Evolutionary conservation across 2,113 vertebrate genomes (phyloP).

Genomic region (Sula dactylatra): DNA sequence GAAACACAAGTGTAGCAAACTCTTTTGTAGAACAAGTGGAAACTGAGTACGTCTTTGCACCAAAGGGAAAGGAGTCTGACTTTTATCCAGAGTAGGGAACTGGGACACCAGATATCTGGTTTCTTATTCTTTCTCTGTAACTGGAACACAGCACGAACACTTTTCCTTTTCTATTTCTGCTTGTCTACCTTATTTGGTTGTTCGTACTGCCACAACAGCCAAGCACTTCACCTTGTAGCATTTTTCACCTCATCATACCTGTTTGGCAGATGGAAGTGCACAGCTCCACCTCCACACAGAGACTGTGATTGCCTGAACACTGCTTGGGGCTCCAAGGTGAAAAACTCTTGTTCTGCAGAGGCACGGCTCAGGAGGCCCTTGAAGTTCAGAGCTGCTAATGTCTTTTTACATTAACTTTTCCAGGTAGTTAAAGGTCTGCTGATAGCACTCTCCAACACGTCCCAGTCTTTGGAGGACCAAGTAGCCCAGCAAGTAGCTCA

Average conservation of each 20-base stretch:
- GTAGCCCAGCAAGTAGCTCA: not conserved
- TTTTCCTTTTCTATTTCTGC: not conserved
- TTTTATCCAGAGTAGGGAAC: not conserved
- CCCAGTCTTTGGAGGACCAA: not conserved
- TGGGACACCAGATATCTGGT: not conserved
- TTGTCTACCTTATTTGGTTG: not conserved
- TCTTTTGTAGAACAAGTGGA: not conserved
- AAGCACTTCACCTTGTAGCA: accelerated
- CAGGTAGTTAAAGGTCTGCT: not conserved
- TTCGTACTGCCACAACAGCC: not conserved
- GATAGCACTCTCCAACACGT: not conserved
- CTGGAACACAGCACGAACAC: not conserved
- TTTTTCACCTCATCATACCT: not conserved
- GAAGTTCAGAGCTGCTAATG: not conserved
- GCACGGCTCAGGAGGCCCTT: not conserved
- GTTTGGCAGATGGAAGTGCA: not conserved
- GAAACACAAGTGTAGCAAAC: not conserved
- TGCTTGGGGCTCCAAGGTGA: not conserved
- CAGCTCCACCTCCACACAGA: not conserved
- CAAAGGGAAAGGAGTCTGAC: not conserved
- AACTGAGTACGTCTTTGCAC: not conserved
- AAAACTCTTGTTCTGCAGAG: not conserved
- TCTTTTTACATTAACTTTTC: not conserved
- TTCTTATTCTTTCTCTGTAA: not conserved
- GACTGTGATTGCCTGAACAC: accelerated